Evolutionary conservation across 2,888 invertebrate species (phyloP).

Genomic region (Callimorpha dominula): DNA sequence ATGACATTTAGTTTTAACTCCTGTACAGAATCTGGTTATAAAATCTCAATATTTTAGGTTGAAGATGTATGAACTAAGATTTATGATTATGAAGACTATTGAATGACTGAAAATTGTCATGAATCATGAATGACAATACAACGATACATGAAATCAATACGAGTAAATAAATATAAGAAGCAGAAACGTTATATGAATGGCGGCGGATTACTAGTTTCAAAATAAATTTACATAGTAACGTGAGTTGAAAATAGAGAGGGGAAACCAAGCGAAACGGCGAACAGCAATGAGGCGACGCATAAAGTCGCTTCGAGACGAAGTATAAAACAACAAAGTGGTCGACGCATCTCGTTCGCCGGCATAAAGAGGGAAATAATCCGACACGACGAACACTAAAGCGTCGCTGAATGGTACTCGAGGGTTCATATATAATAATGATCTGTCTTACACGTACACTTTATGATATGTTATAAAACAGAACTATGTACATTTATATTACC

Average conservation of each 20-base stretch:
- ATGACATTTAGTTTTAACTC: no score
- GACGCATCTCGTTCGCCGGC: constrained; percentile 77
- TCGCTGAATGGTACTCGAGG: constrained; percentile 68
- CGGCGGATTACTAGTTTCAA: constrained; percentile 66
- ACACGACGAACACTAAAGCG: constrained; percentile 72
- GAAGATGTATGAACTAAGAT: neutral
- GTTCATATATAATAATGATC: constrained; percentile 76
- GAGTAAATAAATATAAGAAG: constrained; percentile 38
- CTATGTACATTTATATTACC: constrained; percentile 29
- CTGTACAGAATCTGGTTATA: neutral
- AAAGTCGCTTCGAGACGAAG: constrained; percentile 81
- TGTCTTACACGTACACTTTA: constrained; percentile 69
- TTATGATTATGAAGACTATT: neutral
- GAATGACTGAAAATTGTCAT: neutral
- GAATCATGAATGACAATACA: no score
- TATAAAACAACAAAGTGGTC: constrained; percentile 86
- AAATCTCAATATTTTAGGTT: neutral
- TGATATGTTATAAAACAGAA: constrained; percentile 44
- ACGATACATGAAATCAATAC: constrained; percentile 16
- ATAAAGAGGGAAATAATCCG: constrained; percentile 81
- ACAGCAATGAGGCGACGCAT: constrained; percentile 85
- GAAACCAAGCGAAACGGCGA: constrained; percentile 82
- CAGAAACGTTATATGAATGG: constrained; percentile 54
- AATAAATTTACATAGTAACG: constrained; percentile 83
- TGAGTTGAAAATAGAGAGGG: constrained; percentile 82